Evolutionary conservation across 2,888 invertebrate species (phyloP).

Genomic region (Watsonalla cultraria): DNA sequence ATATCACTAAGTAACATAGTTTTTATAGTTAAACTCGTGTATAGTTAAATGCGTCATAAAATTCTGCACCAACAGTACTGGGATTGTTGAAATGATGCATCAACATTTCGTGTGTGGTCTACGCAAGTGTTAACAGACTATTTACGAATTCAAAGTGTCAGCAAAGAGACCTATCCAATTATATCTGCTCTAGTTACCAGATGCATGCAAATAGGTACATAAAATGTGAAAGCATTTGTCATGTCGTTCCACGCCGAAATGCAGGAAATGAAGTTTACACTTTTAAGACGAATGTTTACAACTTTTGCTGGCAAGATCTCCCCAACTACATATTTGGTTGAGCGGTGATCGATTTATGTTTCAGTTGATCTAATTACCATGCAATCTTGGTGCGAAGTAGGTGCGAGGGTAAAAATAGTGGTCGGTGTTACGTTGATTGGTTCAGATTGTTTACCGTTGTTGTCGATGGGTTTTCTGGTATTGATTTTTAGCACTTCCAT

Average conservation of each 20-base stretch:
- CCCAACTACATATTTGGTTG: constrained; percentile 43
- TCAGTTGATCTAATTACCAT: constrained; percentile 49
- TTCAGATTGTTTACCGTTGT: constrained; percentile 43
- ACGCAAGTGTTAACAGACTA: not conserved
- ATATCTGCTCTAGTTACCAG: constrained; percentile 43
- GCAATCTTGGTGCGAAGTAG: constrained; percentile 43
- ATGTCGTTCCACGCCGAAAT: constrained; percentile 37
- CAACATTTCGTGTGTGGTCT: not conserved
- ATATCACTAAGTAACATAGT: too few species aligned
- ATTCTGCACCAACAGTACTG: not conserved
- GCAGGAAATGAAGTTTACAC: constrained; percentile 47
- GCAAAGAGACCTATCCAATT: constrained; percentile 29
- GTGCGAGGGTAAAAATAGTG: constrained; percentile 42
- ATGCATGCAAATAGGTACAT: constrained; percentile 28
- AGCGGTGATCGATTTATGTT: constrained; percentile 58
- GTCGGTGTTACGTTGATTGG: constrained; percentile 33
- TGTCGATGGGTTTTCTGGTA: constrained; percentile 40
- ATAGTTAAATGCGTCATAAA: not conserved
- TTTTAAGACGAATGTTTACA: constrained; percentile 49
- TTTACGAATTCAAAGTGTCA: not conserved
- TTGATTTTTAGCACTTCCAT: constrained; percentile 8
- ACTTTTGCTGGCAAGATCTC: constrained; percentile 50
- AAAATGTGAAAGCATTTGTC: constrained; percentile 46
- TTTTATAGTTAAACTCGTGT: too few species aligned
- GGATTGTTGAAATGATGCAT: not conserved